These are phyloP conservation scores for Calvadosia cruxmelitensis DNA, from an alignment of 30 jellyfish, hydroid and myxozoan genomes.

Conservation along the genomic window DNA sequence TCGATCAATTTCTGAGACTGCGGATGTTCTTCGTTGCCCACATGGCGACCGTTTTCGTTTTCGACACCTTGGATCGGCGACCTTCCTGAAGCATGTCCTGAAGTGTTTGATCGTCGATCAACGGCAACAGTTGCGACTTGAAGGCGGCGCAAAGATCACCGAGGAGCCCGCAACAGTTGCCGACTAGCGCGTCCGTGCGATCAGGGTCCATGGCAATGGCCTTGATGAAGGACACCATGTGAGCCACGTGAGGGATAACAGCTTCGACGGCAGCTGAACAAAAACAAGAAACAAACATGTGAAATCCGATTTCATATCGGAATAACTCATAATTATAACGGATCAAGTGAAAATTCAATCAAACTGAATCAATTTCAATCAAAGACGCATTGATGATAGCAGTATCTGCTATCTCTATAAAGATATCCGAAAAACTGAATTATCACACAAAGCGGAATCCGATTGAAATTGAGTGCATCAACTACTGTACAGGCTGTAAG, in stretches of 20 bases:
- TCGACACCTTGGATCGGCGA: conserved; percentile 72
- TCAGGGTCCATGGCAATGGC: conserved; percentile 82
- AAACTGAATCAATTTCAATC: too few species aligned
- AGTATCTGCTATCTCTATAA: too few species aligned
- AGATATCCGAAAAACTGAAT: too few species aligned
- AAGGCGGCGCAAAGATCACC: conserved; percentile 92
- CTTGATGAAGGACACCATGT: conserved; percentile 59
- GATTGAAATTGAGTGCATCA: too few species aligned
- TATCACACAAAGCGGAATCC: too few species aligned
- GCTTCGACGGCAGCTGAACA: conserved; percentile 62
- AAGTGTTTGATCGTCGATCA: conserved; percentile 48
- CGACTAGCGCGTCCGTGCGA: conserved; percentile 81
- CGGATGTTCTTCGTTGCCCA: conserved; percentile 92
- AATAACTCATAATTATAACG: too few species aligned
- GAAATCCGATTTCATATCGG: too few species aligned
- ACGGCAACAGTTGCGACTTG: conserved; percentile 56
- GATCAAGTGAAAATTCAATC: too few species aligned
- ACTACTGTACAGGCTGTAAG: too few species aligned
- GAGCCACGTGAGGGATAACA: conserved; percentile 56
- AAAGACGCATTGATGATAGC: too few species aligned
- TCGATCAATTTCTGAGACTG: conserved; percentile 56
- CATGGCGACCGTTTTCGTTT: conserved; percentile 80
- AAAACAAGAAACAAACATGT: background rate
- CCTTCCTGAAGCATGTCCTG: conserved; percentile 91
- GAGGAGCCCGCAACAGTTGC: conserved; percentile 88